Conservation (phyloP, 2,113 vertebrate genomes). For the Micromys minutus region DNA sequence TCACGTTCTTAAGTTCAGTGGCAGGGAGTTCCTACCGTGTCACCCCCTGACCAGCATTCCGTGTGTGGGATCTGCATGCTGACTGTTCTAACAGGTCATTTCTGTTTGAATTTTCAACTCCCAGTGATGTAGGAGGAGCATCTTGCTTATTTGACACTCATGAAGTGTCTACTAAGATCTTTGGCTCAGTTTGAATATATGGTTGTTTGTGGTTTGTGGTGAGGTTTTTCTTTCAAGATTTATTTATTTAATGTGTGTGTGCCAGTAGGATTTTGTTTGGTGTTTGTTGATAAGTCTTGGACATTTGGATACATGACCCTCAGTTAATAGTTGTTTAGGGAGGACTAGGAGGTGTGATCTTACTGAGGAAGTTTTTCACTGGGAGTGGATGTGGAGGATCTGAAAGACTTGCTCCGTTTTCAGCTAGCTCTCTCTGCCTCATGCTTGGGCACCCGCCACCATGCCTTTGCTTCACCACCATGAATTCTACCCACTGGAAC, state of each 20-base stretch:
- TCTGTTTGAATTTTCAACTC: not conserved
- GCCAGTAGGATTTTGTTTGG: not conserved
- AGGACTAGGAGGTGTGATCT: not conserved
- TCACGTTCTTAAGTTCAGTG: not conserved
- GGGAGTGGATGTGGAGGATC: not conserved
- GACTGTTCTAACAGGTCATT: not conserved
- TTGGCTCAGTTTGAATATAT: not conserved
- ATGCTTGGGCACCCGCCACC: fast-evolving
- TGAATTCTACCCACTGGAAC: not conserved
- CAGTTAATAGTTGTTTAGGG: not conserved
- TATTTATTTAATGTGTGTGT: not conserved
- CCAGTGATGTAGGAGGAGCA: not conserved
- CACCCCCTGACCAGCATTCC: not conserved
- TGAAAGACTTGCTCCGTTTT: not conserved
- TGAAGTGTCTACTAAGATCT: not conserved
- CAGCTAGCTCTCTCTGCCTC: not conserved
- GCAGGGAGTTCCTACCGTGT: not conserved
- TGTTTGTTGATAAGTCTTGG: not conserved
- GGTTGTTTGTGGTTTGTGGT: not conserved
- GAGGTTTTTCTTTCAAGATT: not conserved
- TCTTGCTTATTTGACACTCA: not conserved
- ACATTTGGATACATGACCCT: not conserved
- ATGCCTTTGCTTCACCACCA: not conserved
- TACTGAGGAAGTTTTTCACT: not conserved
- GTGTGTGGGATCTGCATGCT: not conserved